phyloP scores from a whole-genome alignment of 1,140 invertebrate genomes.

The Glomeris maerens region DNA sequence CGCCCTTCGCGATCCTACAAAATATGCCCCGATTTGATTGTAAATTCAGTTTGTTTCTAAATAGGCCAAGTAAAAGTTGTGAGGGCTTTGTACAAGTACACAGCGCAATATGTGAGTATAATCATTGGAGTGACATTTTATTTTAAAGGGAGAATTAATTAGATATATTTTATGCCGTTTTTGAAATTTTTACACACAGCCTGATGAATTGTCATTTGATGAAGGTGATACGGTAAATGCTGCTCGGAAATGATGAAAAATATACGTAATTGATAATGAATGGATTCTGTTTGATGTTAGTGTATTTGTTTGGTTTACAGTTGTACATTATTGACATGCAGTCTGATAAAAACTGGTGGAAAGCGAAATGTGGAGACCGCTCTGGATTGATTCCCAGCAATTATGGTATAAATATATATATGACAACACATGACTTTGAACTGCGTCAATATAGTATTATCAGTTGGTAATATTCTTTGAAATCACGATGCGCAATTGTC shows the following conservation, averaged over 20 bases:
- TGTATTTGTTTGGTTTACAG: no score
- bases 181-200: conserved; percentile 20
- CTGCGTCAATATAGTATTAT: background rate
- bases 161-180: background rate
- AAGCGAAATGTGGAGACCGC: conserved; percentile 42
- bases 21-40: background rate
- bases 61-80: conserved; percentile 46
- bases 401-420: conserved; percentile 38
- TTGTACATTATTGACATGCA: conserved; percentile 46
- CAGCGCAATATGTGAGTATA: conserved; percentile 41
- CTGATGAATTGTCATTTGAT: conserved; percentile 44
- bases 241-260: no score
- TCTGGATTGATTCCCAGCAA: conserved; percentile 49
- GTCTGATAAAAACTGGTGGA: conserved; percentile 43
- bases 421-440: background rate
- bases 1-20: background rate
- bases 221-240: conserved; percentile 53
- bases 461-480: background rate
- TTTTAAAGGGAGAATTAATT: background rate
- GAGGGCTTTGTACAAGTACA: conserved; percentile 42
- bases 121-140: background rate
- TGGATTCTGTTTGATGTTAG: no score
- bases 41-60: conserved; percentile 17
- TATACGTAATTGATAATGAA: no score
- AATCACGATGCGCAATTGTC: background rate